phyloP scores from a whole-genome alignment of 1,140 invertebrate genomes.

The Drosophila varians region DNA sequence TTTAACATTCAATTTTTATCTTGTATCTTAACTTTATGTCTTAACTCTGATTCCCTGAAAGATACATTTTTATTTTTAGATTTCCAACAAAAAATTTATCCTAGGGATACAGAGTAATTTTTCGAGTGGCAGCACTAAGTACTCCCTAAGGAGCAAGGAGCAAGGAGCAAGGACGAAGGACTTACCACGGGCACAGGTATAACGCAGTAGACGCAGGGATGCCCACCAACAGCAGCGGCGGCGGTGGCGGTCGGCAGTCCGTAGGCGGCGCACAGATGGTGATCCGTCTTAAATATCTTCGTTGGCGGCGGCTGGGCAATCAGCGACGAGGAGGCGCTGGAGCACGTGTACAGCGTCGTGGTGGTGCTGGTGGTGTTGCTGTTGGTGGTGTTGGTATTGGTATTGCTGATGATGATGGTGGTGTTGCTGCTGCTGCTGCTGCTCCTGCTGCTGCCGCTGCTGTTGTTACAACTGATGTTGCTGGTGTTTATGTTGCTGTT shows the following conservation, averaged over 20 bases:
- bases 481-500: constrained; percentile 14
- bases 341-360: constrained; percentile 73
- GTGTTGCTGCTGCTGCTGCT: too few species aligned
- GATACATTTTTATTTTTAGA: not conserved
- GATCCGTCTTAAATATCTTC: constrained; percentile 83
- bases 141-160: not conserved
- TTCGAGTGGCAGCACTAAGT: not conserved
- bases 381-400: constrained; percentile 15
- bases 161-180: constrained; percentile 45
- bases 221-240: constrained; percentile 76
- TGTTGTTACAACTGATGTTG: constrained; percentile 5
- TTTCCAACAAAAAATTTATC: not conserved
- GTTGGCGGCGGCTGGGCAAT: constrained; percentile 80
- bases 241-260: constrained; percentile 73
- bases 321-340: constrained; percentile 72
- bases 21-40: too few species aligned
- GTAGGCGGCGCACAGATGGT: constrained; percentile 74
- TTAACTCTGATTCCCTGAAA: not conserved
- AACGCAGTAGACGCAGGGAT: constrained; percentile 81
- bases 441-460: constrained; percentile 27
- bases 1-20: not conserved
- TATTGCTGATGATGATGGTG: constrained; percentile 26
- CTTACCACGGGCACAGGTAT: constrained; percentile 81
- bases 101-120: not conserved
- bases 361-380: constrained; percentile 48